Evolutionary conservation across 1,140 invertebrate species (phyloP), one percentile per base, ranked within the genome.

Genomic region (Lerema accius): DNA sequence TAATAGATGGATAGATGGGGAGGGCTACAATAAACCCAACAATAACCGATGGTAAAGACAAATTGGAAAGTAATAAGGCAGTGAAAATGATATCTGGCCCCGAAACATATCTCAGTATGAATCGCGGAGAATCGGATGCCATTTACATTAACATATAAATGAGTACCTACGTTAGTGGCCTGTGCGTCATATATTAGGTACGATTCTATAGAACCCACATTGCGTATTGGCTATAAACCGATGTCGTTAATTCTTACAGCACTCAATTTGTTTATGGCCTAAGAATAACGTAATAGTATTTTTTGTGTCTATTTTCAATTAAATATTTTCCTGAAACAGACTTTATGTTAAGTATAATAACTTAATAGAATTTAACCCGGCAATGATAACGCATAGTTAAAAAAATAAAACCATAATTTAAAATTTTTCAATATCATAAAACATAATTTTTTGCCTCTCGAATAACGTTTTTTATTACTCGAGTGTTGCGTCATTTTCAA

Each of bases 21-120:
- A 46, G 73, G 76, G 71, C 66, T 28, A 73, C 76, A 70, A 86
- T 88, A 88, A 88, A 89, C 69, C 73, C 65, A 67, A 65, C 81
- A 84, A 90, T 88, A 90, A 87, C 86, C 80, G 84, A 86, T 87
- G 77, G 66, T 84, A 66, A 74, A 76, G 82, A 90, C 78, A 90
- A 90, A 90, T 90, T 90, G 88, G 88, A 89, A 90, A 90, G 78
- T 90, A 90, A 90, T 90, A 90, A 89, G 83, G 75, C 86, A 81
- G 88, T 90, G 88, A 87, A 90, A 89, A 90, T 89, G 83, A 90
- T 89, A 90, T 89, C 84, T 88, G 75, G 67, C 71, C 76, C 76
- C 72, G 81, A 81, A 78, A 83, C 65, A 76, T 88, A 90, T 88
- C 81, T 85, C 53, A 79, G 73, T 89, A 84, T 78, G 79, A 82